phyloP scores from a whole-genome alignment of 1,140 invertebrate genomes.

The Nebria ingens region DNA sequence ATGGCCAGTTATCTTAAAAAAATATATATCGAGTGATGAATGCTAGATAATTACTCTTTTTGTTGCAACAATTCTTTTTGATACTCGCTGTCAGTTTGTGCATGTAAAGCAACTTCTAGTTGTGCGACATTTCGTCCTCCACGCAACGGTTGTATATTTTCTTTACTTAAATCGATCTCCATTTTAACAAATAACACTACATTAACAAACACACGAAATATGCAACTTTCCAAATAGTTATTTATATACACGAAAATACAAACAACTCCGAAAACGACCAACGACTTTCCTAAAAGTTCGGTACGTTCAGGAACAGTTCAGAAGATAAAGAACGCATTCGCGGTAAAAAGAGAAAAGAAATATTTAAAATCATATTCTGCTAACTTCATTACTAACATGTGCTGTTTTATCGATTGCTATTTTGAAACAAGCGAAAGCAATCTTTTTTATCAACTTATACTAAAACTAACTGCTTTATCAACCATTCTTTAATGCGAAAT shows the following conservation, averaged over 20 bases:
- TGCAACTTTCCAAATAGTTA: not conserved
- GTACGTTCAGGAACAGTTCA: not conserved
- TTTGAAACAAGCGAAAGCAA: too few relatives aligned
- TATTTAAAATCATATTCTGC: not conserved
- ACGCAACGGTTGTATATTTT: slow-evolving; percentile 83
- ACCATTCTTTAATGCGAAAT: too few relatives aligned
- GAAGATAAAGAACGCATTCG: not conserved
- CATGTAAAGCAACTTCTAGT: slow-evolving; percentile 60
- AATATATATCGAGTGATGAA: not conserved
- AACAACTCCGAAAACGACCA: too few relatives aligned
- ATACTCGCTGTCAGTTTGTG: slow-evolving; percentile 51
- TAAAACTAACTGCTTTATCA: too few relatives aligned
- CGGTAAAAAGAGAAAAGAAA: not conserved
- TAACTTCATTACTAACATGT: not conserved
- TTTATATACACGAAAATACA: not conserved
- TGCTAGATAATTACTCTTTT: slow-evolving; percentile 43
- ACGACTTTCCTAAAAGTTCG: not conserved
- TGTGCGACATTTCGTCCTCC: slow-evolving; percentile 69
- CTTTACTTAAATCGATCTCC: slow-evolving; percentile 68
- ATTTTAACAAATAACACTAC: slow-evolving; percentile 28
- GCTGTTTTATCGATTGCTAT: not conserved
- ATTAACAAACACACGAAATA: not conserved
- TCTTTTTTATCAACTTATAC: too few relatives aligned
- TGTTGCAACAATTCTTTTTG: slow-evolving; percentile 44
- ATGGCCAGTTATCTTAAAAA: not conserved